These are phyloP conservation scores for Cyphomyrmex costatus DNA, from an alignment of 1,140 invertebrate species.

Conservation along the genomic window DNA sequence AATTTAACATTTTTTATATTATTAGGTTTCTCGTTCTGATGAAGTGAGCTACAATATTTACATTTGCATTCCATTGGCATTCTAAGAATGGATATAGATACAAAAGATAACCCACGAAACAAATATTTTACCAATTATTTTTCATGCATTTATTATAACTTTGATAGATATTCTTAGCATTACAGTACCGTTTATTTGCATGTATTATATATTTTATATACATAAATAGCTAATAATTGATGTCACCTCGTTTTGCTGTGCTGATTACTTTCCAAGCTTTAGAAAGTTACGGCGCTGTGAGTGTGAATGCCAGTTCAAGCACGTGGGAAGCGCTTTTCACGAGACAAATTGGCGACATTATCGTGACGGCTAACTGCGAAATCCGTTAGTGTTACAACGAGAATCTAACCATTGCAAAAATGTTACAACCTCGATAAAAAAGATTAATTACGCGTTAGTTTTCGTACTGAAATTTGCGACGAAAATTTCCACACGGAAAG, in stretches of 20 bases:
- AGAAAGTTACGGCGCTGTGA: slow-evolving; percentile 1
- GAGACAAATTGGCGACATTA: slow-evolving; percentile 74
- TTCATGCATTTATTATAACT: not conserved
- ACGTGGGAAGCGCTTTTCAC: slow-evolving; percentile 68
- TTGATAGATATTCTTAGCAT: not conserved
- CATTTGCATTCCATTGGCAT: too few relatives aligned
- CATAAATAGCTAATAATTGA: not conserved
- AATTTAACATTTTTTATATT: not conserved
- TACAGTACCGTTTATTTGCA: not conserved
- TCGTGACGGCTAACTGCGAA: slow-evolving; percentile 63
- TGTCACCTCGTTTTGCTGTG: slow-evolving; percentile 2
- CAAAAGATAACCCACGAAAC: too few relatives aligned
- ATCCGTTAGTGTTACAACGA: slow-evolving; percentile 56
- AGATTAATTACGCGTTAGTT: slow-evolving; percentile 8
- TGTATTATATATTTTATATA: not conserved
- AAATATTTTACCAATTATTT: not conserved
- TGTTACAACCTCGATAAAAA: slow-evolving; percentile 47
- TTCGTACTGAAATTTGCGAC: not conserved
- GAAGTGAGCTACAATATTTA: too few relatives aligned
- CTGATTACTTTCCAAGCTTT: slow-evolving; percentile 14
- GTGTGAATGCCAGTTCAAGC: slow-evolving; percentile 55
- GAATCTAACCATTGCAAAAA: slow-evolving; percentile 36
- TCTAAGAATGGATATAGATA: too few relatives aligned
- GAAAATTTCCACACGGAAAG: too few relatives aligned
- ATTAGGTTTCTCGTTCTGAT: too few relatives aligned